These are phyloP conservation scores for Gonatopus flavifemur DNA, from an alignment of 1,140 invertebrate species.

Conservation along the genomic window DNA sequence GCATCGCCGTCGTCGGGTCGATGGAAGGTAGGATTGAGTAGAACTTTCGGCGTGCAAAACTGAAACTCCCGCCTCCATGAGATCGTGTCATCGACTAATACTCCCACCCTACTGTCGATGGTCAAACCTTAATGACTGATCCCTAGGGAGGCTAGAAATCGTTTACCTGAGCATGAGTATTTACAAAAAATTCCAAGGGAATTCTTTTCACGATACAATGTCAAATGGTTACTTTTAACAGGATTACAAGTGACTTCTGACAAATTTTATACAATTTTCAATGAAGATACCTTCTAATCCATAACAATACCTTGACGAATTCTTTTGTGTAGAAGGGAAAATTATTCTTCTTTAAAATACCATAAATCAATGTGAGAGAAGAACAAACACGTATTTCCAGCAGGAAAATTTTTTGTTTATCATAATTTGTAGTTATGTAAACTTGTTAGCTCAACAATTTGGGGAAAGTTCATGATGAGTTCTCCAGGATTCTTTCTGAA, in stretches of 20 bases:
- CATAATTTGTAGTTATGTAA: too few relatives aligned
- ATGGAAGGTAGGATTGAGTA: constrained; percentile 45
- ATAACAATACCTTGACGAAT: background rate
- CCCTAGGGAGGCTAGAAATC: constrained; percentile 19
- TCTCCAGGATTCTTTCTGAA: too few relatives aligned
- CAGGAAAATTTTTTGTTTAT: too few relatives aligned
- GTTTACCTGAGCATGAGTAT: background rate
- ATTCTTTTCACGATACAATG: constrained; percentile 10
- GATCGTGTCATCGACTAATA: constrained; percentile 5
- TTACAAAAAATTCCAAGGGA: background rate
- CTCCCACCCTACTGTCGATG: constrained; percentile 18
- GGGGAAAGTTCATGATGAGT: too few relatives aligned
- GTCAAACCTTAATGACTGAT: constrained; percentile 15
- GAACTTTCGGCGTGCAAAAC: constrained; percentile 39
- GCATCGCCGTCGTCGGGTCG: constrained; percentile 45
- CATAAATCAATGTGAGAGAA: too few relatives aligned
- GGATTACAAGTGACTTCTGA: constrained; percentile 2
- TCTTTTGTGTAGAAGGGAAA: too few relatives aligned
- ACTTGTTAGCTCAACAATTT: too few relatives aligned
- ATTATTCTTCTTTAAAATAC: too few relatives aligned
- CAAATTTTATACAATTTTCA: background rate
- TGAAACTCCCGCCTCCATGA: constrained; percentile 28
- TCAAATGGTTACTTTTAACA: background rate
- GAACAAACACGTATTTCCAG: too few relatives aligned
- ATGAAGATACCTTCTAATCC: background rate